Percentiles rank a stretch among this genome's conserved stretches.
Evolutionary conservation across 1,140 invertebrate genomes (phyloP).

Genomic region (Drosophila ohnishii): DNA sequence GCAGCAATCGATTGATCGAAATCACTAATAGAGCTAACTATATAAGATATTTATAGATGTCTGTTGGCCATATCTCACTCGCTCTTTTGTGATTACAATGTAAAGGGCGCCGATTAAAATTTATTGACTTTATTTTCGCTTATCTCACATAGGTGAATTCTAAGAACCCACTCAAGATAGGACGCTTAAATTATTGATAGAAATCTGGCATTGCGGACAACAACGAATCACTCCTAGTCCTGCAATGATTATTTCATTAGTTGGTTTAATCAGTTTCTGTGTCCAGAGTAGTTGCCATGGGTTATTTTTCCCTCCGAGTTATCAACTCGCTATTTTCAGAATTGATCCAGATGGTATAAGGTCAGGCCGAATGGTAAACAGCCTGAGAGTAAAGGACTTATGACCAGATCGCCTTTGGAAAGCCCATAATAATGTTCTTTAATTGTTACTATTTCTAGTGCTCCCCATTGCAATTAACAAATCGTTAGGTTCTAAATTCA

Average conservation of each 20-base stretch:
- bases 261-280: constrained; percentile 7
- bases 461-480: not conserved
- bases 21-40: not conserved
- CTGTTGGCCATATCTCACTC: not conserved
- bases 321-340: not conserved
- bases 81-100: not conserved
- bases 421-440: not conserved
- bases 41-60: not conserved
- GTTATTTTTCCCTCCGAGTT: not conserved
- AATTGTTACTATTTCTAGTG: not conserved
- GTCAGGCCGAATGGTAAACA: not conserved
- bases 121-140: not conserved
- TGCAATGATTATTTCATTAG: constrained; percentile 26
- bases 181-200: constrained; percentile 1
- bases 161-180: constrained; percentile 11
- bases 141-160: not conserved
- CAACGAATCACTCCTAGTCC: constrained; percentile 14
- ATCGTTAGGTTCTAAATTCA: not conserved
- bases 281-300: constrained; percentile 11
- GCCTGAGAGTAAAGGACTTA: too few species aligned
- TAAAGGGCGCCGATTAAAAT: not conserved
- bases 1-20: not conserved
- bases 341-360: not conserved
- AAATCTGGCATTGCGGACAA: constrained; percentile 14
- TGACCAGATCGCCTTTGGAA: not conserved